A percentile compares a stretch with the other conserved stretches of the same genome.
phyloP scores from a whole-genome alignment of 2,113 vertebrate genomes.

The Myotis yumanensis region DNA sequence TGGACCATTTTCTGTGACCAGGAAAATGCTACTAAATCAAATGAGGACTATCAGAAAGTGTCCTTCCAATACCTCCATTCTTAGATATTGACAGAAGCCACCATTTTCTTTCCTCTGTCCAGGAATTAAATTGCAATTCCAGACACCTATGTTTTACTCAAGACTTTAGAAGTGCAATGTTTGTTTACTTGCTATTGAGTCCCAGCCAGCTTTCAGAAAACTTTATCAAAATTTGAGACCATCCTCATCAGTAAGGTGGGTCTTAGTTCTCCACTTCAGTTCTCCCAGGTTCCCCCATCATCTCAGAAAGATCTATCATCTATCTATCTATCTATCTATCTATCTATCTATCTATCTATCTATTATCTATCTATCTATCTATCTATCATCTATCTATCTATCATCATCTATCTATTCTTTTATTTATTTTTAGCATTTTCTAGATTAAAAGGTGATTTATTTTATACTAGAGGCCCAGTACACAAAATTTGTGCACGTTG shows the following conservation, averaged over 20 bases:
- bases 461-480: not conserved
- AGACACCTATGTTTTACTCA: not conserved
- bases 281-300: not conserved
- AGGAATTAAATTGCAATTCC: conserved; percentile 14
- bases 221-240: not conserved
- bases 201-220: not conserved
- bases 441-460: conserved; percentile 11
- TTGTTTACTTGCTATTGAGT: not conserved
- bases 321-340: not conserved
- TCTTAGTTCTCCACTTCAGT: not conserved
- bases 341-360: not conserved
- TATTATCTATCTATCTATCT: not conserved
- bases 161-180: not conserved
- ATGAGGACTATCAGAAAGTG: not conserved
- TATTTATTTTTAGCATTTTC: conserved; percentile 4
- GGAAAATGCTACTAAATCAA: not conserved
- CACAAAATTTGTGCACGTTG: no score
- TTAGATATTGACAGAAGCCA: not conserved
- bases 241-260: not conserved
- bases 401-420: not conserved
- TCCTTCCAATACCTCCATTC: not conserved
- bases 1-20: not conserved
- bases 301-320: not conserved
- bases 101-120: not conserved
- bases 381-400: not conserved